Evolutionary conservation across 2,113 vertebrate genomes (phyloP), one percentile per base, ranked within the genome.

Genomic region (Catharus bicknelli): DNA sequence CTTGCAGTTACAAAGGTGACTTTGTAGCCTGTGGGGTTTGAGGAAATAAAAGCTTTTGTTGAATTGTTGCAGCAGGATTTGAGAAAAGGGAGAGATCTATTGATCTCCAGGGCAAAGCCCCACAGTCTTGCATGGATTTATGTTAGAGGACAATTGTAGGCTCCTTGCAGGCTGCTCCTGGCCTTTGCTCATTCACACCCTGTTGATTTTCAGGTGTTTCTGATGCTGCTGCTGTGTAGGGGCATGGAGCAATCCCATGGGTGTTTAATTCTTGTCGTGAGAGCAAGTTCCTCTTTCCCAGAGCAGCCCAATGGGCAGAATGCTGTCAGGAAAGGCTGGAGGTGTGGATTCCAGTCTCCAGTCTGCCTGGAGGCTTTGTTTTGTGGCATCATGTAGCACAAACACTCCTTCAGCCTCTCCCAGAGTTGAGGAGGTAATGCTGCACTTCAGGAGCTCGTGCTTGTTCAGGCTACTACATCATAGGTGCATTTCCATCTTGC

Each of bases 21-120:
- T 30, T 79, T 0, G 1, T 55, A 63, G 53, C 26, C 67, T 75
- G 1, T 0, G 0, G 16, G 27, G 29, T 57, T 48, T 19, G 48
- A 62, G 34, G 48, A 54, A 16, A 13, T 59, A 42, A 69, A 34
- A 61, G 6, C 11, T 61, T 59, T 42, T 62, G 55, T 48, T 55
- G 34, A 32, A 20, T 2, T 2, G 30, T 42, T 43, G 55, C 30
- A 42, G 76, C 32, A 34, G 38, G 63, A 27, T 66, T 80, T 51
- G 73, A 88, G 72, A 20, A 42, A 47, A 72, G 80, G 57, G 36
- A 54, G 42, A 19, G 21, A 10, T 64, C 30, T 59, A 1, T 40
- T 32, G 13, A 12, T 75, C 45, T 74, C 43, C 64, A 73, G 34
- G 29, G 6, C 20, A 6, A 73, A 92, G 36, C 29, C 29, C 6